Conservation (phyloP, 2,113 vertebrate genomes). For the Lota lota region DNA sequence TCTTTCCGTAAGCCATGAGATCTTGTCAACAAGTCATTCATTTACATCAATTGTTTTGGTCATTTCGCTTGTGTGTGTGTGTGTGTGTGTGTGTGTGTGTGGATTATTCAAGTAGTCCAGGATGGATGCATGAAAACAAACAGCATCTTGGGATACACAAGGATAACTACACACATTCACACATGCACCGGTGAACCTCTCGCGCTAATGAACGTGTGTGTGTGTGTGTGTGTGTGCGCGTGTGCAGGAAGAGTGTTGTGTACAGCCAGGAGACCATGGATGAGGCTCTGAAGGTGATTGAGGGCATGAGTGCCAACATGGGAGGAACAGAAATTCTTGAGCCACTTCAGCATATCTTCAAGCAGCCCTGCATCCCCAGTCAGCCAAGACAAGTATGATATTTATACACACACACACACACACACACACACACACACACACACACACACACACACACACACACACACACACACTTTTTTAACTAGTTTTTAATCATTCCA, state of each 20-base stretch:
- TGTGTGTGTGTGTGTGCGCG: background rate
- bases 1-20: slow-evolving; percentile 67
- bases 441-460: slow-evolving; percentile 1
- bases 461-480: background rate
- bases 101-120: background rate
- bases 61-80: background rate
- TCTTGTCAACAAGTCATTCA: background rate
- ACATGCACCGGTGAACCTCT: too few species aligned
- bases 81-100: slow-evolving; percentile 4
- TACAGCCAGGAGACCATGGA: slow-evolving; percentile 78
- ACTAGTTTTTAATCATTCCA: too few species aligned
- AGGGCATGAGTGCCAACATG: slow-evolving; percentile 62
- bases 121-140: too few species aligned
- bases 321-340: slow-evolving; percentile 81
- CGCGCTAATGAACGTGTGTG: too few species aligned
- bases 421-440: slow-evolving; percentile 3
- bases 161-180: too few species aligned
- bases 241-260: slow-evolving; percentile 75
- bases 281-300: slow-evolving; percentile 66
- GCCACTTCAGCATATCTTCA: slow-evolving; percentile 74
- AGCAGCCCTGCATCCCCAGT: slow-evolving; percentile 52
- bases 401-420: background rate
- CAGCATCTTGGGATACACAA: too few species aligned
- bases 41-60: background rate
- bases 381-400: slow-evolving; percentile 75